These are phyloP conservation scores for Hydrotaea cyrtoneurina DNA, from an alignment of 2,888 invertebrate genomes.

Conservation along the genomic window DNA sequence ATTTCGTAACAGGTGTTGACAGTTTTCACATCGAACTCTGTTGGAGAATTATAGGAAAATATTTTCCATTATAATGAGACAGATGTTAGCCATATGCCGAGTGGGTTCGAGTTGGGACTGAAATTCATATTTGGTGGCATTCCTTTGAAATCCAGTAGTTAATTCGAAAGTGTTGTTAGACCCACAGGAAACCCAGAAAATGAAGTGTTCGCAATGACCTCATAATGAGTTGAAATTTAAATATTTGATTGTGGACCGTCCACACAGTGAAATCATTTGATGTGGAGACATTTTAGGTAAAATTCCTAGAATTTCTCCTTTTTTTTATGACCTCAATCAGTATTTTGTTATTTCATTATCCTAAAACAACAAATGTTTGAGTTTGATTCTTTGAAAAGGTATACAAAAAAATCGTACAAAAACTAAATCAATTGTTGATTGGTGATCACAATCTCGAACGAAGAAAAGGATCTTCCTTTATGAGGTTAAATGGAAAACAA, in stretches of 20 bases:
- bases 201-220: not conserved
- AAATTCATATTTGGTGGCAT: not conserved
- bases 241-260: conserved; percentile 22
- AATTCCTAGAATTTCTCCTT: conserved; percentile 45
- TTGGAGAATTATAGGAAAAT: not conserved
- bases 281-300: not conserved
- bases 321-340: conserved; percentile 31
- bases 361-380: conserved; percentile 48
- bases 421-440: conserved; percentile 54
- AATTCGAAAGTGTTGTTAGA: conserved; percentile 43
- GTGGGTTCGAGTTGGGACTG: too few relatives aligned
- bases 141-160: conserved; percentile 37
- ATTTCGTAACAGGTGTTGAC: conserved; percentile 34
- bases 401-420: conserved; percentile 17
- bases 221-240: conserved; percentile 49
- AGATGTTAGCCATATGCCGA: conserved; percentile 32
- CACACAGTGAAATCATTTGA: not conserved
- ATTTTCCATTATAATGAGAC: not conserved
- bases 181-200: conserved; percentile 31
- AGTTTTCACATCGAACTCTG: not conserved
- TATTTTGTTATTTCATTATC: conserved; percentile 37
- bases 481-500: conserved; percentile 17
- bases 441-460: conserved; percentile 43
- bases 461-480: conserved; percentile 38
- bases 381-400: conserved; percentile 30